These are phyloP conservation scores for Mystacornis crossleyi DNA, from an alignment of 2,113 vertebrate genomes.

Conservation along the genomic window DNA sequence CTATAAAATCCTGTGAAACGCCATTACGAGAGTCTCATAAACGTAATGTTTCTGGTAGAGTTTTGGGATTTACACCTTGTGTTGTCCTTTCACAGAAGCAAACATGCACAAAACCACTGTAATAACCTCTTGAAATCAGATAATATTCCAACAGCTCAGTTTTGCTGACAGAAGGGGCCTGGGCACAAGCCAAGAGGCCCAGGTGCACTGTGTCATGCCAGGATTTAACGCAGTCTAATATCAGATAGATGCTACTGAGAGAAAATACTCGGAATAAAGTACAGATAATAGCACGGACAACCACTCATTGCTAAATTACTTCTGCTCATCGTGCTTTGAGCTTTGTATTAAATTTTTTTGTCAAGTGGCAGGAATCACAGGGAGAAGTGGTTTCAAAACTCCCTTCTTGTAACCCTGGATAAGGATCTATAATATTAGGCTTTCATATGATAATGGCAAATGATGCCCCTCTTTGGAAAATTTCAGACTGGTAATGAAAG, in stretches of 20 bases:
- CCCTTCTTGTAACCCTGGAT: constrained; percentile 76
- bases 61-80: constrained; percentile 71
- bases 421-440: constrained; percentile 81
- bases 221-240: constrained; percentile 75
- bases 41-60: constrained; percentile 34
- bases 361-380: constrained; percentile 84
- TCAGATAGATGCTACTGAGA: constrained; percentile 70
- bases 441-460: constrained; percentile 85
- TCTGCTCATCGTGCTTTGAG: constrained; percentile 81
- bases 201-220: constrained; percentile 74
- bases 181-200: constrained; percentile 76
- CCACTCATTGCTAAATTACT: constrained; percentile 87
- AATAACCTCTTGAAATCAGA: constrained; percentile 78
- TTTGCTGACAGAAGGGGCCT: constrained; percentile 71
- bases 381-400: constrained; percentile 74
- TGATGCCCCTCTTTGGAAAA: constrained; percentile 78
- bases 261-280: constrained; percentile 76
- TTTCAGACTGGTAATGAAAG: constrained; percentile 80
- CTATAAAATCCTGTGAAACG: constrained; percentile 59
- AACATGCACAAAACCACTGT: constrained; percentile 53
- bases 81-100: constrained; percentile 66
- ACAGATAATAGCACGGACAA: constrained; percentile 82
- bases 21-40: constrained; percentile 49
- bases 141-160: constrained; percentile 74
- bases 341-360: constrained; percentile 92